Evolutionary conservation across 2,888 invertebrate genomes (phyloP).

Genomic region (Oscheius onirici): DNA sequence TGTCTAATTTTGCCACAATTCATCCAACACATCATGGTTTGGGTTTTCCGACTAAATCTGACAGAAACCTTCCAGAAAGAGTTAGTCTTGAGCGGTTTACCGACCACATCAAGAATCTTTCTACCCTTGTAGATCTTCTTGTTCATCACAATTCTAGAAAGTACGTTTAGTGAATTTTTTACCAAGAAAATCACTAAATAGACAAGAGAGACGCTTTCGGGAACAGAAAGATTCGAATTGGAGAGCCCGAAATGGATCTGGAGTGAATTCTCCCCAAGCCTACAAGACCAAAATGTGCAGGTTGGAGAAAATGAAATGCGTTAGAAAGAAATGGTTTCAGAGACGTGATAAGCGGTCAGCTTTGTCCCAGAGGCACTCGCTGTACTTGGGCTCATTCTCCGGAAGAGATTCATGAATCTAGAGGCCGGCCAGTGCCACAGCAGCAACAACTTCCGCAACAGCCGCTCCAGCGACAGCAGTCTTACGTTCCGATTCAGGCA

Average conservation of each 20-base stretch:
- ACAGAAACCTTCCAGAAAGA: slow-evolving; percentile 2
- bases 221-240: slow-evolving; percentile 15
- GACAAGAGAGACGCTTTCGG: slow-evolving; percentile 2
- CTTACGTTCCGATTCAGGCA: neutral
- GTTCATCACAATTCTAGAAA: slow-evolving; percentile 7
- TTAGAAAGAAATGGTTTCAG: slow-evolving; percentile 72
- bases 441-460: neutral
- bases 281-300: slow-evolving; percentile 60
- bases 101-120: slow-evolving; percentile 7
- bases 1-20: slow-evolving; percentile 31
- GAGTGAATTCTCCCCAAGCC: neutral
- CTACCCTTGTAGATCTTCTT: slow-evolving; percentile 19
- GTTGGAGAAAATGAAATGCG: slow-evolving; percentile 7
- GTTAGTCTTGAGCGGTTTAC: slow-evolving; percentile 27
- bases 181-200: neutral
- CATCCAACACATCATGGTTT: slow-evolving; percentile 33
- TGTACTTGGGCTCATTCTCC: slow-evolving; percentile 93
- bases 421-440: neutral
- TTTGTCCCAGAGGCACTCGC: slow-evolving; percentile 85
- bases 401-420: slow-evolving; percentile 79
- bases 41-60: neutral
- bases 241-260: slow-evolving; percentile 3
- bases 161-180: neutral
- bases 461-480: neutral
- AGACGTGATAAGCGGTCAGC: slow-evolving; percentile 82